Base-by-base conservation (phyloP, 2,888 invertebrate species). In the Epinotia ramella region DNA sequence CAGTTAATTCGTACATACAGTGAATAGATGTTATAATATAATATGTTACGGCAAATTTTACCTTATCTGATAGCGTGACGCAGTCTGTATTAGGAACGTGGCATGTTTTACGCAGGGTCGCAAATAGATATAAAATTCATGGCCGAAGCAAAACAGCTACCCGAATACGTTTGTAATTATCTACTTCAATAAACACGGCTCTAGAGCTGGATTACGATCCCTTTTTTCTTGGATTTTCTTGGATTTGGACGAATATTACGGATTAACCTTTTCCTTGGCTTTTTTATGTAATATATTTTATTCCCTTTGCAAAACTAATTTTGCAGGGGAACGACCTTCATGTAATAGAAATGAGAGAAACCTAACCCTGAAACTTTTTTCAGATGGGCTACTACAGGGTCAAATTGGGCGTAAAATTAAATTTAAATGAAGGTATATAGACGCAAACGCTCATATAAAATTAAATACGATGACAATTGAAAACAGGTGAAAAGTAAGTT, bases 101-200 rank as follows among this genome's bases (percentile, higher is more conserved):
- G 24, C 9, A 24, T 1, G 13, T 40, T 65, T 44, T 70, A 40
- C 28, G 49, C 65, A 53, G 53, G 12, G 60, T 62, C 66, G 56
- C 56, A 56, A 71, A 75, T 40, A 69, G 40, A 71, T 75, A 57
- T 49, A 46, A 76, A 67, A 76, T 76, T 72, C 66, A 72, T 71
- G 56, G 49, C 60, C 28, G 40, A 60, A 56, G 75, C 40, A 67
- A 66, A 44, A 40, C 69, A 49, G 7, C 68, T 46, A 33, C 28
- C 24, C 62, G 20, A 72, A 72, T 76, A 76, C 56, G 20, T 72
- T 67, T 53, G 53, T 63, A 78, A 78, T 78, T 76, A 77, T 78
- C 77, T 72, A 69, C 68, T 77, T 67, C 68, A 74, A 77, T 78
- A 74, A 78, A 73, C 73, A 72, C 69, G 49, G 65, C 71, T 78